Conservation (phyloP, 35 echinoderm and acorn worm genomes). For the Heliocidaris tuberculata region DNA sequence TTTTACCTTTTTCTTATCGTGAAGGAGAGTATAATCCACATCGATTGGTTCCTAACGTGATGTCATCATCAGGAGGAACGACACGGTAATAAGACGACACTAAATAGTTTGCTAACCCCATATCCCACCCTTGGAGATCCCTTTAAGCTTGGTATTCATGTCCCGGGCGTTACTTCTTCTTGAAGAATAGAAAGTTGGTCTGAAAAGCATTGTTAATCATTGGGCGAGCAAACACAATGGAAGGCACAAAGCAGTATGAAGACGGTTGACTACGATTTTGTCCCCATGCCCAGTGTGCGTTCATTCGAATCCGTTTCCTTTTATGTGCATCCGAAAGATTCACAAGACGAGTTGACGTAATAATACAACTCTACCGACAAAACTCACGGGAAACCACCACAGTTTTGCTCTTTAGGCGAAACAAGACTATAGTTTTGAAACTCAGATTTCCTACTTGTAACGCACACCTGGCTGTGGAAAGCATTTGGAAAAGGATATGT, state of each 20-base stretch:
- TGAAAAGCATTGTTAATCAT: conserved; percentile 2
- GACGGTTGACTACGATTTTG: not conserved
- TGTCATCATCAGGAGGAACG: not conserved
- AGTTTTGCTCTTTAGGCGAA: not conserved
- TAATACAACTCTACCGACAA: not conserved
- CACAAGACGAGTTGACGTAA: not conserved
- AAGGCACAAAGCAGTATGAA: not conserved
- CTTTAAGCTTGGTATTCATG: not conserved
- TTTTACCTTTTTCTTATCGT: not conserved
- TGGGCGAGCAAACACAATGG: not conserved
- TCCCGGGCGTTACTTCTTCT: not conserved
- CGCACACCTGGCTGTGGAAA: not conserved
- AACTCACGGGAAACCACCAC: not conserved
- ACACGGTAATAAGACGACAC: not conserved
- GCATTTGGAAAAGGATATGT: not conserved
- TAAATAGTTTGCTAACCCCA: not conserved
- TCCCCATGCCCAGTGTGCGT: not conserved
- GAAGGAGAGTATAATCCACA: not conserved
- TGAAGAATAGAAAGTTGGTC: not conserved
- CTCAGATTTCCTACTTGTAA: not conserved
- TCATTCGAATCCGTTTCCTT: conserved; percentile 2
- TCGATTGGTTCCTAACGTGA: not conserved
- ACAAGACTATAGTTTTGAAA: not conserved
- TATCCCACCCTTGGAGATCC: not conserved
- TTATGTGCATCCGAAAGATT: not conserved